Conservation (phyloP, 2,797 vertebrate genomes). For the Sarcoramphus papa region DNA sequence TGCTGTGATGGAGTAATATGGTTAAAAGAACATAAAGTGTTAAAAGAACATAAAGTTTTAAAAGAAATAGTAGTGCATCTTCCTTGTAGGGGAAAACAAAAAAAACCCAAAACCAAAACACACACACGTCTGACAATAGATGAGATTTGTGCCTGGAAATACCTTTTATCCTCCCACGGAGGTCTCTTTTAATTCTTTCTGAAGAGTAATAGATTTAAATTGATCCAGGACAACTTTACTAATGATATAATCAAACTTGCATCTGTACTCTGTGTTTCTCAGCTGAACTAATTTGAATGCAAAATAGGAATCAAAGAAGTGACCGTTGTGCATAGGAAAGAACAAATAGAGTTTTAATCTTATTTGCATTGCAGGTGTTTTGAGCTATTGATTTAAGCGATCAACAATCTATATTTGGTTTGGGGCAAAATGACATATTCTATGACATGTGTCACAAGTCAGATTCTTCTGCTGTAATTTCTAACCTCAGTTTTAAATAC, state of each 20-base stretch:
- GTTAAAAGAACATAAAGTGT: background rate
- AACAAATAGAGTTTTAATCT: constrained; percentile 49
- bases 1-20: background rate
- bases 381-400: constrained; percentile 48
- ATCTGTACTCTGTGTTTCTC: background rate
- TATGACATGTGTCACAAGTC: constrained; percentile 64
- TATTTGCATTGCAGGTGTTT: constrained; percentile 50
- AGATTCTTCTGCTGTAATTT: constrained; percentile 63
- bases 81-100: background rate
- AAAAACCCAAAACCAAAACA: background rate
- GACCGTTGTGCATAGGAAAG: background rate
- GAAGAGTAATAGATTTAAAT: constrained; percentile 12
- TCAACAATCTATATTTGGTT: constrained; percentile 61
- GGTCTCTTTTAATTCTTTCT: background rate
- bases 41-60: background rate
- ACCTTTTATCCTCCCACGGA: background rate
- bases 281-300: constrained; percentile 40
- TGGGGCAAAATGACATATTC: constrained; percentile 56
- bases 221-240: background rate
- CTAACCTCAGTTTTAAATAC: constrained; percentile 72
- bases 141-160: background rate
- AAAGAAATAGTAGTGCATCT: background rate
- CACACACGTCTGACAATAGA: background rate
- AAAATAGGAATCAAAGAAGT: constrained; percentile 24
- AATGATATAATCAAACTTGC: constrained; percentile 1